Conservation (phyloP, 2,113 vertebrate species). For the Tragelaphus strepsiceros region DNA sequence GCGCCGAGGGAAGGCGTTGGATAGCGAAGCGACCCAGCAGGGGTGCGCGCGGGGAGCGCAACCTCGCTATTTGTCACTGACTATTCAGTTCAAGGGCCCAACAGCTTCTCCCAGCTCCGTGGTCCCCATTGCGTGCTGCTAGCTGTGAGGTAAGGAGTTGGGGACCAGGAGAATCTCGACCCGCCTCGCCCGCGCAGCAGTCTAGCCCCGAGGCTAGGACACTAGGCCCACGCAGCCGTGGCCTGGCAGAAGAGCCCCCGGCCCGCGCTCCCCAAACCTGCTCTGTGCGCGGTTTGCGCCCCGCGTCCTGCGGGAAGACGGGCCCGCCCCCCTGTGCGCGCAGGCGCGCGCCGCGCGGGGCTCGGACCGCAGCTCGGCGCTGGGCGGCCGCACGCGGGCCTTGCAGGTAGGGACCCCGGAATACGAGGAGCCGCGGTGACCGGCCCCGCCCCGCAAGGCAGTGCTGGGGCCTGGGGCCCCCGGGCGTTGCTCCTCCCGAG, state of each 20-base stretch:
- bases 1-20: background rate
- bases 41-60: background rate
- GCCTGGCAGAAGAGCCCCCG: background rate
- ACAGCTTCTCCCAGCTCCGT: background rate
- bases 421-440: background rate
- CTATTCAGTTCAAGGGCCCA: background rate
- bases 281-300: background rate
- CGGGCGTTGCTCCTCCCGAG: background rate
- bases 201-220: background rate
- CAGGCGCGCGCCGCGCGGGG: conserved; percentile 63
- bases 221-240: background rate
- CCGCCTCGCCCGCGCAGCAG: background rate
- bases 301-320: conserved; percentile 44
- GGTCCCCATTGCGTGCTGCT: background rate
- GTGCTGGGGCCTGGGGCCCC: background rate
- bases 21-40: background rate
- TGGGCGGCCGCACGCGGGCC: conserved; percentile 49
- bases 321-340: conserved; percentile 56
- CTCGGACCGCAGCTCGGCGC: conserved; percentile 32
- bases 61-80: background rate
- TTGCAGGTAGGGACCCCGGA: conserved; percentile 62
- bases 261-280: background rate
- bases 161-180: background rate
- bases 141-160: background rate
- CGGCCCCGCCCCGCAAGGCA: background rate